Evolutionary conservation across 2,113 vertebrate species (phyloP).

Genomic region (Pongo abelii): DNA sequence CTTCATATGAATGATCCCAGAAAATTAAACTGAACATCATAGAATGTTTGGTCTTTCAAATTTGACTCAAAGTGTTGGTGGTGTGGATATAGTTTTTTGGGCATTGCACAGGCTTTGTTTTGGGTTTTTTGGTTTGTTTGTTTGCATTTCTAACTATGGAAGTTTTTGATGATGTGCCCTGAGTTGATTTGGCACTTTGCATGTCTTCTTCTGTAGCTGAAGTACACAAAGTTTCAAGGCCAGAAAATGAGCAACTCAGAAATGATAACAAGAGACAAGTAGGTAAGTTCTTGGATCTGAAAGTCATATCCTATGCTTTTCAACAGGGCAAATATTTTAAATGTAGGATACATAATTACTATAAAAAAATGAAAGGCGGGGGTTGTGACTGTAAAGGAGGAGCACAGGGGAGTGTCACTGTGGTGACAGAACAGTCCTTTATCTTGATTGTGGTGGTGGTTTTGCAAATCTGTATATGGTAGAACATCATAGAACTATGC

Average conservation of each 20-base stretch:
- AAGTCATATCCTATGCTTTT: not conserved
- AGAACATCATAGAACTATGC: not conserved
- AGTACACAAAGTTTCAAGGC: conserved; percentile 88
- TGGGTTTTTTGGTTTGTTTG: not conserved
- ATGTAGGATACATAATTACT: not conserved
- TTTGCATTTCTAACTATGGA: conserved; percentile 20
- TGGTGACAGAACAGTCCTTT: not conserved
- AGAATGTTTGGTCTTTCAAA: conserved; percentile 51
- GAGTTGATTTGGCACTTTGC: conserved; percentile 70
- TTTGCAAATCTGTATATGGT: not conserved
- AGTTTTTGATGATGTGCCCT: not conserved
- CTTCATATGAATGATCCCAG: conserved; percentile 47
- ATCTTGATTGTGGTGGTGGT: not conserved
- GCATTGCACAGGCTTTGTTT: not conserved
- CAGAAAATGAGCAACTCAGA: conserved; percentile 89
- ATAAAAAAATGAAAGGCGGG: not conserved
- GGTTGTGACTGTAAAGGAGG: not conserved
- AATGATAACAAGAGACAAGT: conserved; percentile 91
- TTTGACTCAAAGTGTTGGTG: conserved; percentile 48
- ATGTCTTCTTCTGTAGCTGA: conserved; percentile 87
- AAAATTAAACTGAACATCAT: conserved; percentile 54
- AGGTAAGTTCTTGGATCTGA: conserved; percentile 84
- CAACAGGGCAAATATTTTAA: not conserved
- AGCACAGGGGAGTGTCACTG: not conserved
- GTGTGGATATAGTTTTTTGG: conserved; percentile 11